Evolutionary conservation across 92 coral and sea anemone species (phyloP).

Genomic region (Plumapathes pennacea): DNA sequence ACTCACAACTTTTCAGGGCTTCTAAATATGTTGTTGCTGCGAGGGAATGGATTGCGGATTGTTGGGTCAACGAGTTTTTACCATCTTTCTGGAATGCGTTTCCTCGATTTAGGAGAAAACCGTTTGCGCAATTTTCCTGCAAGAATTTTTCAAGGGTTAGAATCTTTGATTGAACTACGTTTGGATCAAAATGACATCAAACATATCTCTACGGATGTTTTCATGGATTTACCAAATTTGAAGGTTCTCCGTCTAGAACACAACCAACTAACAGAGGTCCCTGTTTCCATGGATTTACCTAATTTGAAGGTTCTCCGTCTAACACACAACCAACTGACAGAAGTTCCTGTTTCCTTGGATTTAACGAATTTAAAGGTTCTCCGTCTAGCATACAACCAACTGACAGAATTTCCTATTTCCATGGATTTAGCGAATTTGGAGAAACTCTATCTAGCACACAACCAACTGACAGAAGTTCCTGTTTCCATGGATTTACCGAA

Average conservation of each 20-base stretch:
- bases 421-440: constrained; percentile 13
- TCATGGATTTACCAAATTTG: no score
- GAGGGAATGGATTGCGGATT: no score
- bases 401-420: constrained; percentile 22
- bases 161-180: constrained; percentile 30
- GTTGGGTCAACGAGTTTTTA: no score
- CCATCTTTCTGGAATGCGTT: no score
- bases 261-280: constrained; percentile 20
- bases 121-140: no score
- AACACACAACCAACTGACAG: constrained; percentile 37
- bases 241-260: no score
- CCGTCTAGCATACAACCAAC: constrained; percentile 38
- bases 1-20: no score
- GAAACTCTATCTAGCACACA: constrained; percentile 45
- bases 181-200: constrained; percentile 47
- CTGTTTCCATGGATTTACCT: constrained; percentile 14
- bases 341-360: no score
- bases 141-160: no score
- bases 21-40: no score
- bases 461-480: constrained; percentile 28
- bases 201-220: constrained; percentile 8
- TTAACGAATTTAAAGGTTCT: constrained; percentile 27
- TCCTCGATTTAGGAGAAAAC: no score
- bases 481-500: constrained; percentile 7
- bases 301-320: constrained; percentile 33